Conservation (phyloP, 2,113 vertebrate species). For the Mormyrus iriodes region DNA sequence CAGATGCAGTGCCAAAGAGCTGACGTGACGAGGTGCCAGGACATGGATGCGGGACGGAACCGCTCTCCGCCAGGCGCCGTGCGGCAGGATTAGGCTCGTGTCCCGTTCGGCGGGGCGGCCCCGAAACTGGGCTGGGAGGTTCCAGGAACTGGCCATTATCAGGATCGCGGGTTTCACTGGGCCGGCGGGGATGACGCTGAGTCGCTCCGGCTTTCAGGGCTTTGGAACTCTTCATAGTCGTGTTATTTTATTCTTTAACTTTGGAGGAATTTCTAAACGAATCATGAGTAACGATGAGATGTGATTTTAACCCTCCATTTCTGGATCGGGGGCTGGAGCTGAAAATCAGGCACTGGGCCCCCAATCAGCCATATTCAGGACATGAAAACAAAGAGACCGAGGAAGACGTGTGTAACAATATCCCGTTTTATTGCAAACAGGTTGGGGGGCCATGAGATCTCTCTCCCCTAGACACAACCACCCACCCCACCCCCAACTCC, state of each 20-base stretch:
- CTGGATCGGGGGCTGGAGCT: neutral
- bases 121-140: neutral
- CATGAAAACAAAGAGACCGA: constrained; percentile 20
- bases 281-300: neutral
- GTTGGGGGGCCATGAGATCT: constrained; percentile 42
- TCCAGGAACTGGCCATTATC: neutral
- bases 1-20: constrained; percentile 3
- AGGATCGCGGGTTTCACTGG: neutral
- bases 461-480: constrained; percentile 40
- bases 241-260: neutral
- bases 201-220: neutral
- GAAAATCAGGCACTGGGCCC: constrained; percentile 2
- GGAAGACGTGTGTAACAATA: constrained; percentile 53
- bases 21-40: neutral
- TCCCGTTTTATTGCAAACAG: constrained; percentile 41
- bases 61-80: neutral
- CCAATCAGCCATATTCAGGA: constrained; percentile 31
- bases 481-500: constrained; percentile 27
- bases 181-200: neutral
- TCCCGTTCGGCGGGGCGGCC: neutral
- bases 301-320: neutral
- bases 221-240: neutral
- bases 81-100: neutral
- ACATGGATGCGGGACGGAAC: neutral
- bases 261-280: neutral